Percentiles rank a stretch among this genome's conserved stretches.
phyloP scores from a whole-genome alignment of 2,888 invertebrate species.

The Hermaeophaga mercurialis region DNA sequence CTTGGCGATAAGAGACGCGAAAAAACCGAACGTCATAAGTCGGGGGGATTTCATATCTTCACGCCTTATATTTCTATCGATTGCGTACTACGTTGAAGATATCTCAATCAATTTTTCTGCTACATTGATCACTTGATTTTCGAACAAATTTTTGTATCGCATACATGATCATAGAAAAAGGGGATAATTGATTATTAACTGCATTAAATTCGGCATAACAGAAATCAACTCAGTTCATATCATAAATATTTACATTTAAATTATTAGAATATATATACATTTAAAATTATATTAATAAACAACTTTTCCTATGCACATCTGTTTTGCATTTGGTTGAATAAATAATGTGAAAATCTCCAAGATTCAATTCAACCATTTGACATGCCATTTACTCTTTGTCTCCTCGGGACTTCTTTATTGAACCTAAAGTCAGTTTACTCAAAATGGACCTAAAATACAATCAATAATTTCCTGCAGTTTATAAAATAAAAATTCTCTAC shows the following conservation, averaged over 20 bases:
- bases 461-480: background rate
- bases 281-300: no score
- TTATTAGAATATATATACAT: background rate
- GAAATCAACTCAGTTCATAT: no score
- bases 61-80: conserved; percentile 45
- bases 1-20: conserved; percentile 28
- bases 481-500: background rate
- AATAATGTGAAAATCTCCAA: background rate
- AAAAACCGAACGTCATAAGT: conserved; percentile 27
- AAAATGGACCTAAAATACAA: no score
- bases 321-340: background rate
- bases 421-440: no score
- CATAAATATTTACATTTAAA: no score
- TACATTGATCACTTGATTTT: conserved; percentile 51
- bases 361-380: background rate
- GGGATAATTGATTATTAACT: background rate
- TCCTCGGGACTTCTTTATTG: no score
- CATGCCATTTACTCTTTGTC: conserved; percentile 15
- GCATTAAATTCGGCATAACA: no score
- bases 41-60: conserved; percentile 29
- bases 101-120: no score
- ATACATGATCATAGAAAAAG: conserved; percentile 2
- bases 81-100: conserved; percentile 49
- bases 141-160: conserved; percentile 19
- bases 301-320: background rate